Evolutionary conservation across 2,113 vertebrate genomes (phyloP).

Genomic region (Chloebia gouldiae): DNA sequence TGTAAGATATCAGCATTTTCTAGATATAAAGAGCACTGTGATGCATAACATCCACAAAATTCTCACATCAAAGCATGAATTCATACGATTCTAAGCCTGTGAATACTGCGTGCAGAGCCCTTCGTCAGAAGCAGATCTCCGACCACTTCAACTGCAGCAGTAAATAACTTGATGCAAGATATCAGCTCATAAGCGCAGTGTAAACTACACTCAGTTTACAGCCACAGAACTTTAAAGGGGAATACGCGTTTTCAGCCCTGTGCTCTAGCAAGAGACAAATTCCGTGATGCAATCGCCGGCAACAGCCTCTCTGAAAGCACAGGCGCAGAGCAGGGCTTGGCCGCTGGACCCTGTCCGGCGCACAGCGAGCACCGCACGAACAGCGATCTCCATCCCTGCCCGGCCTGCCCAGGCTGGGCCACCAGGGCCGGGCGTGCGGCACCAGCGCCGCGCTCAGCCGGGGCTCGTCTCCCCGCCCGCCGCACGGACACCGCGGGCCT

Average conservation of each 20-base stretch:
- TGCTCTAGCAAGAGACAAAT: background rate
- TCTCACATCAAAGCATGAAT: background rate
- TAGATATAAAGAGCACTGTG: background rate
- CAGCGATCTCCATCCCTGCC: rapidly evolving
- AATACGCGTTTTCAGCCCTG: rapidly evolving
- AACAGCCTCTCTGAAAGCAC: background rate
- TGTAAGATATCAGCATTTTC: background rate
- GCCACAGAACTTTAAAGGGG: background rate
- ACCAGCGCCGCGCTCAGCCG: background rate
- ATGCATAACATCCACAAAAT: background rate
- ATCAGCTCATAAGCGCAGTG: background rate
- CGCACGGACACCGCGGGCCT: rapidly evolving
- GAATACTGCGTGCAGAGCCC: background rate
- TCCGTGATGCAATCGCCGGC: background rate
- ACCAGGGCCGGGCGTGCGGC: background rate
- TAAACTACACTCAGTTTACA: background rate
- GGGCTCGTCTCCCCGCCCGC: background rate
- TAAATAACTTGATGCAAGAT: background rate
- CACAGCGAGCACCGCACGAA: rapidly evolving
- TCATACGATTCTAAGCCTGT: background rate
- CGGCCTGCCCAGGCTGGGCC: rapidly evolving
- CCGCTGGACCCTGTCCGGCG: rapidly evolving
- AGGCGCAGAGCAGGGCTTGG: rapidly evolving
- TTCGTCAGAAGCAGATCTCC: background rate
- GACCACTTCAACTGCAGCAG: background rate